Percentiles rank a stretch among this genome's conserved stretches.
Evolutionary conservation across 2,113 vertebrate genomes (phyloP).

Genomic region (Aplodontia rufa): DNA sequence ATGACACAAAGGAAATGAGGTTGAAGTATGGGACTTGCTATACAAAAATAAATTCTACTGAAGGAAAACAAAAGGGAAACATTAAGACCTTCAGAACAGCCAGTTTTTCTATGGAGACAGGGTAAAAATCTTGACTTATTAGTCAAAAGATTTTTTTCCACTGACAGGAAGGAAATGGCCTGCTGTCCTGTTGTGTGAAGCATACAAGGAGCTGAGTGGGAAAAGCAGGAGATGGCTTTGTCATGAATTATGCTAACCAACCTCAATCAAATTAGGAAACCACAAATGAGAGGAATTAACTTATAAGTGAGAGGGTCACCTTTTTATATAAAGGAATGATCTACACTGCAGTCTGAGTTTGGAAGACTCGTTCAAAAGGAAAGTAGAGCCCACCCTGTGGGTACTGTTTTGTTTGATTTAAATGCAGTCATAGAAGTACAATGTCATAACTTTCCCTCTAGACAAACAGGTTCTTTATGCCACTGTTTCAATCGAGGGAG

Average conservation of each 20-base stretch:
- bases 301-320: conserved; percentile 47
- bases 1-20: conserved; percentile 56
- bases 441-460: conserved; percentile 80
- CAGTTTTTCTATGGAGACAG: conserved; percentile 38
- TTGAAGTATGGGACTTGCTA: conserved; percentile 33
- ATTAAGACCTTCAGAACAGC: conserved; percentile 54
- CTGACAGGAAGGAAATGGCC: conserved; percentile 53
- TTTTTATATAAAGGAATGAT: conserved; percentile 56
- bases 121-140: conserved; percentile 56
- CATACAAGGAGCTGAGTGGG: neutral
- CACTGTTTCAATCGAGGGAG: conserved; percentile 83
- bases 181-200: neutral
- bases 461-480: conserved; percentile 87
- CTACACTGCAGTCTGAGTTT: conserved; percentile 59
- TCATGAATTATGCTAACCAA: conserved; percentile 61
- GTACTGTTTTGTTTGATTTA: conserved; percentile 82
- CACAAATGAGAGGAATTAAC: conserved; percentile 75
- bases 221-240: conserved; percentile 45
- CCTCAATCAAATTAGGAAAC: conserved; percentile 67
- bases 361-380: conserved; percentile 63
- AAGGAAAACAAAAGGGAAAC: conserved; percentile 62
- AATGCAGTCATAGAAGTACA: conserved; percentile 77
- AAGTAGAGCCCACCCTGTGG: conserved; percentile 57
- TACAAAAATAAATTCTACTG: conserved; percentile 51
- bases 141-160: conserved; percentile 34